Conservation (phyloP, 1,140 invertebrate genomes). For the Coelopa frigida region DNA sequence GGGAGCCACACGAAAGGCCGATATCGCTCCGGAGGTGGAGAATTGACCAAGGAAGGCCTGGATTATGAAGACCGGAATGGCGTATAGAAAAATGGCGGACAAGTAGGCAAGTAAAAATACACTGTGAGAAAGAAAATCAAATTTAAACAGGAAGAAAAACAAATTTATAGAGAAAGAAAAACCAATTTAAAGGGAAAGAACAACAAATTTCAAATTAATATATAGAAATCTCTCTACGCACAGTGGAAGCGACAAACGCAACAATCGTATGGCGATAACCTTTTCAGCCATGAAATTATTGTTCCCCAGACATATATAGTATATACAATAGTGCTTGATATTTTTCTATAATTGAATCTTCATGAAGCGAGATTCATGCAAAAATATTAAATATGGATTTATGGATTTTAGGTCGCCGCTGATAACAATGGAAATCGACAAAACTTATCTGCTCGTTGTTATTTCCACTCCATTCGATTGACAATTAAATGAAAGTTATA, state of each 20-base stretch:
- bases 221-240: not conserved
- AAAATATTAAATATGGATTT: too few relatives aligned
- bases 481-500: too few relatives aligned
- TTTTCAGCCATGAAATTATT: not conserved
- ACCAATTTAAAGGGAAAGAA: not conserved
- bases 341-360: too few relatives aligned
- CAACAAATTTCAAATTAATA: not conserved
- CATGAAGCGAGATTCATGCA: too few relatives aligned
- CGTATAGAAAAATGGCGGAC: conserved; percentile 29
- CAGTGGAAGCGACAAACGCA: not conserved
- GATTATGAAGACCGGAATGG: conserved; percentile 37
- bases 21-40: conserved; percentile 34
- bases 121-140: conserved; percentile 16
- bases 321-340: too few relatives aligned
- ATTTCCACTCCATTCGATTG: too few relatives aligned
- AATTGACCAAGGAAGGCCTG: conserved; percentile 42
- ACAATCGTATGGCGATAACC: not conserved
- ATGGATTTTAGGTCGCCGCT: too few relatives aligned
- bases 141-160: not conserved
- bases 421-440: too few relatives aligned
- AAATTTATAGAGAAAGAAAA: conserved; percentile 4
- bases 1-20: conserved; percentile 41
- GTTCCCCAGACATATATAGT: not conserved
- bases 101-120: conserved; percentile 29
- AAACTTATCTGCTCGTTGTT: too few relatives aligned